A percentile compares a stretch with the other conserved stretches of the same genome.
These are phyloP conservation scores for Serrognathus titanus DNA, from an alignment of 2,888 invertebrate species.

Conservation along the genomic window DNA sequence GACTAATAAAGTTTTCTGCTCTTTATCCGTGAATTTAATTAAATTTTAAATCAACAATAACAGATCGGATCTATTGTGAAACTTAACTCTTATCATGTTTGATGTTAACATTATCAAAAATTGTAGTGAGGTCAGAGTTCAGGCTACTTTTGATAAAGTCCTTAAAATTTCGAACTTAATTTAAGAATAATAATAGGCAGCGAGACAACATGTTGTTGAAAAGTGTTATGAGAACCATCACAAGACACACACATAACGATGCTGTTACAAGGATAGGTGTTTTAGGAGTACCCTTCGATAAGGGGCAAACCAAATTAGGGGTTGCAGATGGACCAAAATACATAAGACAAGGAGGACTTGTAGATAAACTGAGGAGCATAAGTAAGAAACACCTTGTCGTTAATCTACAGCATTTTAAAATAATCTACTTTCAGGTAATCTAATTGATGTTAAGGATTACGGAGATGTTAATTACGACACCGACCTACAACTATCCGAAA, in stretches of 20 bases:
- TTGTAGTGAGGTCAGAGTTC: too few relatives aligned
- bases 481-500: conserved; percentile 31
- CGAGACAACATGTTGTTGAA: too few relatives aligned
- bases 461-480: conserved; percentile 58
- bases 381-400: conserved; percentile 49
- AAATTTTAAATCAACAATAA: too few relatives aligned
- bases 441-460: conserved; percentile 57
- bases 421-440: conserved; percentile 29
- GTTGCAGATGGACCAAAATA: conserved; percentile 68
- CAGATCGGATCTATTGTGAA: too few relatives aligned
- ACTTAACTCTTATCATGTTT: too few relatives aligned
- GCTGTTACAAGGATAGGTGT: conserved; percentile 59
- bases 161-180: too few relatives aligned
- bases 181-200: too few relatives aligned
- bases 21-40: conserved; percentile 16
- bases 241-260: conserved; percentile 18
- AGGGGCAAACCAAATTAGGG: conserved; percentile 71
- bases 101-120: too few relatives aligned
- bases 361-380: conserved; percentile 58
- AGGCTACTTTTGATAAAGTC: too few relatives aligned
- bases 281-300: conserved; percentile 77
- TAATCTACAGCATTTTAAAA: background rate
- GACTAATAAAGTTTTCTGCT: conserved; percentile 36
- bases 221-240: too few relatives aligned
- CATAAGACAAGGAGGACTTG: conserved; percentile 62